Percentiles rank a stretch among this genome's conserved stretches.
These are phyloP conservation scores for Hephaestus fuliginosus DNA, from an alignment of 2,797 vertebrate species.

Conservation along the genomic window DNA sequence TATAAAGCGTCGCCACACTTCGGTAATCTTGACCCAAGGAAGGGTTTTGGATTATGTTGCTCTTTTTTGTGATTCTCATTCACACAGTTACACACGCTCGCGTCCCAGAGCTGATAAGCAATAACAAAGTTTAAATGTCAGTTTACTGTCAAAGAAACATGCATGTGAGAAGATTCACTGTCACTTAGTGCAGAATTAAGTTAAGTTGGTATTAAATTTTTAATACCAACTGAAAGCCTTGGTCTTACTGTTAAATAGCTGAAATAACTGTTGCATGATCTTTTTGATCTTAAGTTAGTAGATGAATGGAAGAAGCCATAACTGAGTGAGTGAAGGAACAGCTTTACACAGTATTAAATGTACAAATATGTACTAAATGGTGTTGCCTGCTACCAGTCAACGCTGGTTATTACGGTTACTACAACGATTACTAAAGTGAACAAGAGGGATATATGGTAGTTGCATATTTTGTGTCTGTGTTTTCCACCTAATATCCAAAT, in stretches of 20 bases:
- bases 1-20: neutral
- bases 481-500: neutral
- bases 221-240: neutral
- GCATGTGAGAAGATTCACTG: neutral
- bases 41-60: neutral
- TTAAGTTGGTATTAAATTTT: neutral
- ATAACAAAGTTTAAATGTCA: no score
- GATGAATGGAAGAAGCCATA: neutral
- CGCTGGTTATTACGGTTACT: neutral
- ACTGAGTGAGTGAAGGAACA: neutral
- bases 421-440: neutral
- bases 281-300: neutral
- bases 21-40: neutral
- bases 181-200: neutral
- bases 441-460: neutral
- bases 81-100: neutral
- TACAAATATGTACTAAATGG: neutral
- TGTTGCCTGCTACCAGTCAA: neutral
- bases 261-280: neutral
- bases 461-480: neutral
- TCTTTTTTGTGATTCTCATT: neutral
- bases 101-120: neutral
- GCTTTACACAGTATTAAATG: neutral
- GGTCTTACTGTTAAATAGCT: neutral
- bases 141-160: neutral